phyloP scores from a whole-genome alignment of 2,113 vertebrate genomes.

The Equus quagga region DNA sequence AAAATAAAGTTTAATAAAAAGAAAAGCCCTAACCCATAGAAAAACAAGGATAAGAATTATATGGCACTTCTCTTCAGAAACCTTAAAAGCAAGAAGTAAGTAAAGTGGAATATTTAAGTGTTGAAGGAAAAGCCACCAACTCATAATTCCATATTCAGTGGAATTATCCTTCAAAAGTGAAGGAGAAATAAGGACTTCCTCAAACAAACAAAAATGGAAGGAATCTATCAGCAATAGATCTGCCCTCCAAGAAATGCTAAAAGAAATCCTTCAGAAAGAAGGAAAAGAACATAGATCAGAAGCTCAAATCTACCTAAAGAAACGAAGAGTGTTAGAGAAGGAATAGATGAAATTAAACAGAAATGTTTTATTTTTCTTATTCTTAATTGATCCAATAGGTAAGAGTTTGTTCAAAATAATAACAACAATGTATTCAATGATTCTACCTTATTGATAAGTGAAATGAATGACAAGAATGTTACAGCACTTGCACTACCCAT shows the following conservation, averaged over 20 bases:
- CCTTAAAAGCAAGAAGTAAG: not conserved
- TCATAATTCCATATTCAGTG: not conserved
- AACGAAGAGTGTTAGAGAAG: not conserved
- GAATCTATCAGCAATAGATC: not conserved
- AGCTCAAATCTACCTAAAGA: not conserved
- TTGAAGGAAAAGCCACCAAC: not conserved
- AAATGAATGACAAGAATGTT: not conserved
- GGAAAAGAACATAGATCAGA: not conserved
- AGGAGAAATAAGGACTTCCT: not conserved
- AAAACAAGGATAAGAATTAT: not conserved
- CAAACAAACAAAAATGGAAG: not conserved
- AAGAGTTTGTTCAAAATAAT: not conserved
- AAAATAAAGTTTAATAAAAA: not conserved
- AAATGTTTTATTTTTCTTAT: not conserved
- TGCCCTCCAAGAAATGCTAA: not conserved
- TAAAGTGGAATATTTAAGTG: not conserved
- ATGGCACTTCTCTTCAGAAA: not conserved
- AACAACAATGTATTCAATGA: not conserved
- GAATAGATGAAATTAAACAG: not conserved
- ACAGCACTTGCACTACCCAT: not conserved
- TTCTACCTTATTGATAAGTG: not conserved
- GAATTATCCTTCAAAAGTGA: not conserved
- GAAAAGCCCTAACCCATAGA: not conserved
- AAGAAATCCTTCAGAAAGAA: not conserved
- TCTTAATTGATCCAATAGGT: not conserved